A percentile compares a stretch with the other conserved stretches of the same genome.
phyloP scores from a whole-genome alignment of 2,888 invertebrate genomes.

The Acanthoscelides obtectus region DNA sequence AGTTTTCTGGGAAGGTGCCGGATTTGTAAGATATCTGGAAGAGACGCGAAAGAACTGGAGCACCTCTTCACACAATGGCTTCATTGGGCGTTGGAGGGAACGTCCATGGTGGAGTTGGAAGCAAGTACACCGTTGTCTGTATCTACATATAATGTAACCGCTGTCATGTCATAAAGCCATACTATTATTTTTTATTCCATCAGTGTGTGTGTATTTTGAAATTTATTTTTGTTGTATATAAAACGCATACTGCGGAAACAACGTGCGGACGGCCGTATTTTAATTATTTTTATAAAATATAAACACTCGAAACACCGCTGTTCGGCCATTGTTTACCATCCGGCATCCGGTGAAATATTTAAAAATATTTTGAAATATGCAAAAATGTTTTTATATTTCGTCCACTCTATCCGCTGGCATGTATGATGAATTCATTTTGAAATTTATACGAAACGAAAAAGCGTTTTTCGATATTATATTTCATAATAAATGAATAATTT shows the following conservation, averaged over 20 bases:
- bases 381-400: neutral
- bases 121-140: no score
- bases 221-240: neutral
- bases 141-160: neutral
- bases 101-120: no score
- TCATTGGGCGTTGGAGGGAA: no score
- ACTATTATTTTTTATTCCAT: neutral
- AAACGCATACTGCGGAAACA: neutral
- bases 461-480: neutral
- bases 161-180: neutral
- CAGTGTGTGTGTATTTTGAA: neutral
- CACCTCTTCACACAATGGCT: no score
- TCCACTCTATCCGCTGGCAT: neutral
- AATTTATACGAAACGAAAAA: neutral
- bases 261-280: neutral
- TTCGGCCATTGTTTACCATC: neutral
- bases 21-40: no score
- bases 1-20: no score
- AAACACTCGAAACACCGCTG: neutral
- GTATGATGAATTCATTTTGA: neutral
- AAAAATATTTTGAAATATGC: neutral
- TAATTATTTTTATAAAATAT: neutral
- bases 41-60: no score
- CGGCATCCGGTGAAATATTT: neutral
- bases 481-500: neutral